Evolutionary conservation across 2,113 vertebrate genomes (phyloP), one percentile per base, ranked within the genome.

Genomic region (Poecilia latipinna): DNA sequence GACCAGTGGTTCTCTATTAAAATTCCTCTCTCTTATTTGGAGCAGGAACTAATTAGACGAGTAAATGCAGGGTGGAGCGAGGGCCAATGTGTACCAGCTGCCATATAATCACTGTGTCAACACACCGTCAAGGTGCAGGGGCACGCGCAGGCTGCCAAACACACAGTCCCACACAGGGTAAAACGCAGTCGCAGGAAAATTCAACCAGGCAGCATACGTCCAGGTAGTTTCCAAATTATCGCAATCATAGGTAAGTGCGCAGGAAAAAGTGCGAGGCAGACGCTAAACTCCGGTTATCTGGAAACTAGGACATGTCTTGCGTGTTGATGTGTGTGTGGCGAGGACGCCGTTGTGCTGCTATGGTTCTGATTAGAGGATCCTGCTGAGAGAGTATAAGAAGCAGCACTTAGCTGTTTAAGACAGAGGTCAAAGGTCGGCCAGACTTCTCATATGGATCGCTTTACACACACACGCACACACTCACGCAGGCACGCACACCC

Each of bases 21-120:
- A 93, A 92, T 92, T 91, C 91, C 86, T 91, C 76, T 48, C 84
- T 91, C 92, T 92, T 91, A 94, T 91, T 93, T 91, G 88, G 79
- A 80, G 85, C 88, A 91, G 91, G 92, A 93, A 93, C 89, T 93
- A 89, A 93, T 93, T 93, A 93, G 88, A 91, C 91, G 89, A 90
- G 91, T 93, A 93, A 93, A 92, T 90, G 90, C 86, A 88, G 90
- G 90, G 90, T 80, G 88, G 89, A 87, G 89, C 75, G 67, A 86
- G 76, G 82, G 80, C 83, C 90, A 92, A 93, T 93, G 83, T 88
- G 89, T 82, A 93, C 88, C 91, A 91, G 89, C 90, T 93, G 91
- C 90, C 86, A 86, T 77, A 63, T 92, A 93, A 93, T 93, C 87
- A 90, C 91, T 92, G 88, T 93, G 91, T 91, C 91, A 93, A 93